Base-by-base conservation (phyloP, 2,113 vertebrate genomes). In the Osmerus eperlanus region DNA sequence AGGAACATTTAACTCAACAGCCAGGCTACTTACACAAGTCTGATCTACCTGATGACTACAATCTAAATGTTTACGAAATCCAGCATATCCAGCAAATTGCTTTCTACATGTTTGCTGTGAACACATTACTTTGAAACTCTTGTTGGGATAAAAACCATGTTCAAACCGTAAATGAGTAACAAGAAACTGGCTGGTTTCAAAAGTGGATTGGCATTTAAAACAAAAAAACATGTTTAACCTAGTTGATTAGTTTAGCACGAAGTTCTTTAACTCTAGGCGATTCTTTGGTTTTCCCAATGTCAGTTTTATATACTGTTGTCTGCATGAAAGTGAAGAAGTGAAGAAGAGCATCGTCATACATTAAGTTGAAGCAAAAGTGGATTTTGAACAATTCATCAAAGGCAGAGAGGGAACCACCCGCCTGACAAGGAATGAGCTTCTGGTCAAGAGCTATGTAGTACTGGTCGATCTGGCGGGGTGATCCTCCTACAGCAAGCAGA, bases 291-390 rank as follows among this genome's bases (percentile, higher is more conserved):
- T 60, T 74, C 2, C 56, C 21, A 12, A 73, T 65, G 73, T 83
- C 71, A 4, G 78, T 80, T 12, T 82, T 77, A 28, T 76, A 83
- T 14, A 84, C 14, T 3, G 73, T 81, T 60, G 79, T 81, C 55
- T 80, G 78, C 60, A 85, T n/a, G 23, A 79, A 77, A 12, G 70
- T 79, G 74, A 61, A 77, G 67, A 74, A 15, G 6, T 77, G 52
- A 28, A 66, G 11, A 4, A 79, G 68, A 21, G 74, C 36, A 8
- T 60, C 62, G 25, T 80, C 70, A 64, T 78, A 83, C n/a, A 67
- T 73, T 13, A 83, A 6, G 69, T 70, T 80, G 64, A 83, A 83
- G 16, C 80, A 47, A 6, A 65, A 83, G 72, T 75, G 78, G 21
- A 53, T 23, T 67, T 80, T 83, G 47, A 74, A 77, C 8, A 83